Evolutionary conservation across 2,797 vertebrate species (phyloP), one percentile per base, ranked within the genome.

Genomic region (Coracias cyanogaster): DNA sequence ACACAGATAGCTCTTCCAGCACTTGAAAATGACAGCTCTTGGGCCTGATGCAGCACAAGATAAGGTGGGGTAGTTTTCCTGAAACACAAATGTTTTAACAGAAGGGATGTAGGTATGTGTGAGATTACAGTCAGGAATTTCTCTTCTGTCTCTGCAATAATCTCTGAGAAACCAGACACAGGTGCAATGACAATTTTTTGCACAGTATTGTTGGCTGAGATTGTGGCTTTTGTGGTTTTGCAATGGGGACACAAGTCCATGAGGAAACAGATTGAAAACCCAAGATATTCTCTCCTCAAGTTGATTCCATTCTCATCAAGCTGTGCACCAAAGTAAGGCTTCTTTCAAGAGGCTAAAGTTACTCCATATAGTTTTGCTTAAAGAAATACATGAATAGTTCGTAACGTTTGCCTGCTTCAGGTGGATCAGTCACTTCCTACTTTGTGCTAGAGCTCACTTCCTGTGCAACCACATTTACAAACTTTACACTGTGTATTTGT

Each of bases 71-170:
- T 74, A 74, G 52, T 80, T 93, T 84, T 89, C 35, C 73, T 93
- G 89, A 88, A 90, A 87, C 48, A 19, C 48, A 86, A 94, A 80
- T 31, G 33, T 85, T 90, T 86, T 79, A 94, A 91, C 70, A 90
- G 86, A 94, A 91, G 83, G 51, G n/a, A 43, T 84, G 76, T 93
- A 92, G 86, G 51, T 33, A 46, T 86, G 76, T 93, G 62, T 95
- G 85, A 78, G 79, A 89, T 76, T 77, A 82, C 37, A 94, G 65
- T 89, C 69, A 91, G 79, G 90, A 94, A 35, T 60, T 67, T 14
- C 57, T 92, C 51, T 86, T 89, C 87, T 78, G 48, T 71, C 80
- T 94, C 58, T 83, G 52, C 60, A 93, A 78, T 46, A 91, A 71
- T 71, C 45, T 96, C 61, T 89, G 92, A 90, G 77, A 90, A 88